Percentiles rank a stretch among this genome's conserved stretches.
phyloP scores from a whole-genome alignment of 2,797 vertebrate species.

The Darevskia nairensis region DNA sequence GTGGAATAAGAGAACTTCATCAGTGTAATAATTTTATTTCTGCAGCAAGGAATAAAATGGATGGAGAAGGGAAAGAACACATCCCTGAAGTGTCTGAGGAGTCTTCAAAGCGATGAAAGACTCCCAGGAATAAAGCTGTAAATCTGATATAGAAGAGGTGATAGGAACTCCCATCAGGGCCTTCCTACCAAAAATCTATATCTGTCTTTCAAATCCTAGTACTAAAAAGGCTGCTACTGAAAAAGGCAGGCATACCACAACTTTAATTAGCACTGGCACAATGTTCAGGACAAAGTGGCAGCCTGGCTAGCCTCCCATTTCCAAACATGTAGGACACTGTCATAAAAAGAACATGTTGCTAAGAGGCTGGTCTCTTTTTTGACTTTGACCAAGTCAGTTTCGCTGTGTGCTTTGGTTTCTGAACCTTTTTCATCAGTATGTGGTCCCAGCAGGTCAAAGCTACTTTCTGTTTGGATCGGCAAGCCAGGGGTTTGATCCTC shows the following conservation, averaged over 20 bases:
- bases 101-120: neutral
- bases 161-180: accelerated
- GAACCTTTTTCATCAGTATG: neutral
- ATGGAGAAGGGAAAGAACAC: neutral
- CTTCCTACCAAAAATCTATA: neutral
- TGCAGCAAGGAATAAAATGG: neutral
- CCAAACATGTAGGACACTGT: conserved; percentile 93
- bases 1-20: neutral
- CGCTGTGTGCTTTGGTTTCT: neutral
- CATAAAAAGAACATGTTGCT: conserved; percentile 95
- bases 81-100: neutral
- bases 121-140: conserved; percentile 8
- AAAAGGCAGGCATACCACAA: neutral
- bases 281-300: neutral
- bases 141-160: neutral
- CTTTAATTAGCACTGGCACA: neutral
- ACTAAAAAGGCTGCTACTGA: neutral
- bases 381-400: conserved; percentile 17
- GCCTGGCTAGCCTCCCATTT: conserved; percentile 85
- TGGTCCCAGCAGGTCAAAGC: neutral
- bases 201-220: conserved; percentile 4
- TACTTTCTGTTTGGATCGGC: neutral
- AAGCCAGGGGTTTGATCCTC: conserved; percentile 75
- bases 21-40: neutral
- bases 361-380: conserved; percentile 78